phyloP scores from a whole-genome alignment of 2,113 vertebrate genomes.

The Microcebus tavaratra region DNA sequence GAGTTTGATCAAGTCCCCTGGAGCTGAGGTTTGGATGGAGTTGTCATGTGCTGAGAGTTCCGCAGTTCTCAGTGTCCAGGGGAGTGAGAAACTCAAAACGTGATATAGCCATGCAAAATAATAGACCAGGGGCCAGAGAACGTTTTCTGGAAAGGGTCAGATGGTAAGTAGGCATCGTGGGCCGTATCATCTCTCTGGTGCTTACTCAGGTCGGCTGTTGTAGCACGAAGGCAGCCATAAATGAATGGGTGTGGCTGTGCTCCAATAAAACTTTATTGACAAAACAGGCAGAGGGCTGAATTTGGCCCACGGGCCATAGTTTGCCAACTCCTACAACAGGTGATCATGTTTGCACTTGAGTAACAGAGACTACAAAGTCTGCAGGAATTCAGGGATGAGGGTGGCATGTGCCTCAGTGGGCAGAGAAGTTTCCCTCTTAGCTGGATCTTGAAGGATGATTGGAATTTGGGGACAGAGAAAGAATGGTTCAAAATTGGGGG shows the following conservation, averaged over 20 bases:
- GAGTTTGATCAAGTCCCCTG: neutral
- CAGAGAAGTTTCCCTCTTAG: neutral
- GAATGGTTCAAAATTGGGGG: neutral
- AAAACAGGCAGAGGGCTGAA: neutral
- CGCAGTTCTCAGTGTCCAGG: neutral
- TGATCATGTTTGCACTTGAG: neutral
- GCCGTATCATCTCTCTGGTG: too few species aligned
- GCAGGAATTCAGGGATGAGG: neutral
- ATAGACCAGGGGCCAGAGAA: neutral
- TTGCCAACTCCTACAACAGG: neutral
- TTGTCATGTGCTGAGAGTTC: neutral
- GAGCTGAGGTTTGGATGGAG: neutral
- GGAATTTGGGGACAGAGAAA: neutral
- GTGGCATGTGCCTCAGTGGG: too few species aligned
- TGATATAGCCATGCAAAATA: fast-evolving
- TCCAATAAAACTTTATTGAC: neutral
- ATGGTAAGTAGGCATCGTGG: neutral
- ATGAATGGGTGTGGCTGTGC: neutral
- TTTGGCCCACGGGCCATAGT: neutral
- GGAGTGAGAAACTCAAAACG: neutral
- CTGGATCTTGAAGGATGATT: neutral
- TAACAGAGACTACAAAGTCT: neutral
- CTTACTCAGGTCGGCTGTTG: neutral
- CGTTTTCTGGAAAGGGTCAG: neutral
- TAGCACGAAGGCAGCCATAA: neutral